These are phyloP conservation scores for Podarcis muralis DNA, from an alignment of 2,113 vertebrate species.

Conservation along the genomic window DNA sequence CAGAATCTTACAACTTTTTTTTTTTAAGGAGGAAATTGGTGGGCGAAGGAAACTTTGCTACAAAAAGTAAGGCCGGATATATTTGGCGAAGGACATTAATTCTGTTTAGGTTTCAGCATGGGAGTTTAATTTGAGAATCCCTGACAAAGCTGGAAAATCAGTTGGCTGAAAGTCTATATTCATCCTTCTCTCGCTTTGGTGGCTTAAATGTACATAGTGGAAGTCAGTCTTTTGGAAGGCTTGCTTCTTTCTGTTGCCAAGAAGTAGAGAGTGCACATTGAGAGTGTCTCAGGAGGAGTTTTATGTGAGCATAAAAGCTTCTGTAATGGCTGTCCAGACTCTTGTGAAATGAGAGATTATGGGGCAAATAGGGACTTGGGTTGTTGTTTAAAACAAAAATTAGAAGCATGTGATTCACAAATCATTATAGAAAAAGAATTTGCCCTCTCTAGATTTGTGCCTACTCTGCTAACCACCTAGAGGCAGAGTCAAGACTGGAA, in stretches of 20 bases:
- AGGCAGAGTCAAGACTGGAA: too few relatives aligned
- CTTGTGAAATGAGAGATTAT: conserved; percentile 62
- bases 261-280: conserved; percentile 52
- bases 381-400: conserved; percentile 23
- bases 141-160: conserved; percentile 58
- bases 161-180: conserved; percentile 63
- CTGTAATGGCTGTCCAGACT: conserved; percentile 61
- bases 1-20: background rate
- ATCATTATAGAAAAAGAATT: background rate
- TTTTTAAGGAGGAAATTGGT: background rate
- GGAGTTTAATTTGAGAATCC: conserved; percentile 44
- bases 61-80: background rate
- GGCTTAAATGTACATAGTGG: conserved; percentile 66
- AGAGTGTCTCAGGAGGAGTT: conserved; percentile 62
- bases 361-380: conserved; percentile 31
- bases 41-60: background rate
- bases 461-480: conserved; percentile 37
- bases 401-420: conserved; percentile 17
- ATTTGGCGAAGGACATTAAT: background rate
- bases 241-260: conserved; percentile 65
- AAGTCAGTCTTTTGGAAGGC: conserved; percentile 62
- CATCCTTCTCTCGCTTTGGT: conserved; percentile 62
- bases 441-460: conserved; percentile 28
- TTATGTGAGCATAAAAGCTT: conserved; percentile 57
- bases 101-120: background rate